These are phyloP conservation scores for Gadopsis bispinosus DNA, from an alignment of 2,797 vertebrate species.

Conservation along the genomic window DNA sequence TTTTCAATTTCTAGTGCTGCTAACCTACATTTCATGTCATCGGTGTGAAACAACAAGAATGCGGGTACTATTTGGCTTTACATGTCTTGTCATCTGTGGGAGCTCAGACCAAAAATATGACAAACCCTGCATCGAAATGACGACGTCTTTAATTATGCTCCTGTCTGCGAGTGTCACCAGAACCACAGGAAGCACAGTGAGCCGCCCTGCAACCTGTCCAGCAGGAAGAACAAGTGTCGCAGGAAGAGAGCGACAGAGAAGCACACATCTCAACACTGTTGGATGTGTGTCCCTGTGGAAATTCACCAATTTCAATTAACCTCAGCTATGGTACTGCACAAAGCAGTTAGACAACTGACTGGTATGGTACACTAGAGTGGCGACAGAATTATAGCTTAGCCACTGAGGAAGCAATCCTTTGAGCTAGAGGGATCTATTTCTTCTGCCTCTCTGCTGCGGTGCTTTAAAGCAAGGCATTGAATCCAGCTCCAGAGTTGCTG, in stretches of 20 bases:
- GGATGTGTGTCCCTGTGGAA: neutral
- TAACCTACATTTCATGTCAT: neutral
- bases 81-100: neutral
- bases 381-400: neutral
- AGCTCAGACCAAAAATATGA: constrained; percentile 8
- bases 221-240: constrained; percentile 63
- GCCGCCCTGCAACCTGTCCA: constrained; percentile 42
- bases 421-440: neutral
- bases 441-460: neutral
- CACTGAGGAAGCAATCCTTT: neutral
- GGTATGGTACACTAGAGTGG: neutral
- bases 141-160: neutral
- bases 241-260: constrained; percentile 16
- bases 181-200: constrained; percentile 9
- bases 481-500: neutral
- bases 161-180: neutral
- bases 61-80: neutral
- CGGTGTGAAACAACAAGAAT: neutral
- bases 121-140: neutral
- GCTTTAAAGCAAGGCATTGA: neutral
- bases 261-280: neutral
- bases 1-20: neutral
- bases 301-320: constrained; percentile 19
- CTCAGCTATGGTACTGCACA: neutral
- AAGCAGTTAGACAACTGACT: constrained; percentile 6